phyloP scores from a whole-genome alignment of 2,888 invertebrate species.

The Steinernema scapterisci region DNA sequence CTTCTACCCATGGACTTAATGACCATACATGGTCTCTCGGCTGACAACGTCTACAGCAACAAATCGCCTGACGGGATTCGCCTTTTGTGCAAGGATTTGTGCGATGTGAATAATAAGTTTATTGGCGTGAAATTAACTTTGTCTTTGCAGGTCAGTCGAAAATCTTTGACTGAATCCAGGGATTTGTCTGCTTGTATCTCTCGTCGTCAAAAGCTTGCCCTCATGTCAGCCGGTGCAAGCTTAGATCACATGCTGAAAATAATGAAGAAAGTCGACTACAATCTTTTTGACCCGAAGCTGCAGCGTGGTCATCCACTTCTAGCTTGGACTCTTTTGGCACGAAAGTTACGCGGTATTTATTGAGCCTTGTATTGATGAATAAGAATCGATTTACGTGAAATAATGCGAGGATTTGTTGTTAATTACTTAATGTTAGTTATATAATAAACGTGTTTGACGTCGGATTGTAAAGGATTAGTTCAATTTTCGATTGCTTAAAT shows the following conservation, averaged over 20 bases:
- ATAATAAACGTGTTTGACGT: no score
- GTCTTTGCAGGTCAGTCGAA: slow-evolving; percentile 39
- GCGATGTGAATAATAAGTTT: slow-evolving; percentile 36
- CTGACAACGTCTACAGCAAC: slow-evolving; percentile 56
- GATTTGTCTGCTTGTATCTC: slow-evolving; percentile 36
- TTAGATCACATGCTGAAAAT: slow-evolving; percentile 53
- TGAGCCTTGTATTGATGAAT: slow-evolving; percentile 25
- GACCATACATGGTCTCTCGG: slow-evolving; percentile 51
- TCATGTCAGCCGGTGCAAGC: slow-evolving; percentile 49
- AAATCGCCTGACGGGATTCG: slow-evolving; percentile 51
- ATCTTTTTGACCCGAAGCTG: slow-evolving; percentile 41
- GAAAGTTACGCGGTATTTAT: slow-evolving; percentile 38
- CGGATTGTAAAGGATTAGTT: no score
- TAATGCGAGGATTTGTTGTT: no score
- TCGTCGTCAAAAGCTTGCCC: slow-evolving; percentile 45
- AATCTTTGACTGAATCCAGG: slow-evolving; percentile 43
- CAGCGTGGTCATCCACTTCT: slow-evolving; percentile 41
- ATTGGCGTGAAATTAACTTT: background rate
- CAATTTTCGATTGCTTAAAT: no score
- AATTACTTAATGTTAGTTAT: no score
- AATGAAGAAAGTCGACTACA: slow-evolving; percentile 43
- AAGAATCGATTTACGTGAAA: no score
- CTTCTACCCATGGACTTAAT: slow-evolving; percentile 60
- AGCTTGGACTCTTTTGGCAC: slow-evolving; percentile 47
- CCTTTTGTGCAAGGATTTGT: slow-evolving; percentile 50